Evolutionary conservation across 2,797 vertebrate species (phyloP), one percentile per base, ranked within the genome.

Genomic region (Manis javanica): DNA sequence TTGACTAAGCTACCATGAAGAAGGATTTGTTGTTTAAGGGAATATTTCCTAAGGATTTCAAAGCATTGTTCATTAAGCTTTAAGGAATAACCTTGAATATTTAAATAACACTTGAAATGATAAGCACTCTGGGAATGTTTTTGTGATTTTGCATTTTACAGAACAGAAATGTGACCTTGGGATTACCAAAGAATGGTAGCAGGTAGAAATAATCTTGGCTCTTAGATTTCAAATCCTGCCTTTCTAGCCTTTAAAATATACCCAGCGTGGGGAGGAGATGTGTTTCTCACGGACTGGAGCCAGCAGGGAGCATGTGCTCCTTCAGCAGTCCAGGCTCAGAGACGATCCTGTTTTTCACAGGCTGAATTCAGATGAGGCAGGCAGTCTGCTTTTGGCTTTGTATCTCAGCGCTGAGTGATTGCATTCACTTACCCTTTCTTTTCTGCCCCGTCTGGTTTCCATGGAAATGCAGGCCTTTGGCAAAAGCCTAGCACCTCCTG

Each of bases 401-500:
- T 96, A 96, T 95, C 97, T 84, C 79, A 84, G 79, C 81, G 34
- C 66, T n/a, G 79, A 84, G 75, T 64, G 79, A 92, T 96, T 93
- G 81, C 87, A 39, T 90, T 91, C 83, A 63, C 75, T 92, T 95
- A 95, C 31, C 55, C 61, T 90, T 96, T 91, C 86, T 87, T 83
- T 95, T 89, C 86, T 85, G 89, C 31, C 31, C 96, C 88, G 94
- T 95, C 97, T 97, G 92, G 97, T 98, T 97, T 96, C 97, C 96
- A 97, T 98, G 97, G 97, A 96, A 96, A 98, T 96, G 26, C 83
- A 85, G 29, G 63, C 71, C 93, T 93, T 85, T 92, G 49, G 75
- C 90, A 89, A 95, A 61, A 63, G 59, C 82, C 16, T 82, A 57
- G 64, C 42, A 51, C 63, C 82, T 81, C 79, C 42, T 77, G 49